Base-by-base conservation (phyloP, 1,140 invertebrate species). In the Rhyzopertha dominica region DNA sequence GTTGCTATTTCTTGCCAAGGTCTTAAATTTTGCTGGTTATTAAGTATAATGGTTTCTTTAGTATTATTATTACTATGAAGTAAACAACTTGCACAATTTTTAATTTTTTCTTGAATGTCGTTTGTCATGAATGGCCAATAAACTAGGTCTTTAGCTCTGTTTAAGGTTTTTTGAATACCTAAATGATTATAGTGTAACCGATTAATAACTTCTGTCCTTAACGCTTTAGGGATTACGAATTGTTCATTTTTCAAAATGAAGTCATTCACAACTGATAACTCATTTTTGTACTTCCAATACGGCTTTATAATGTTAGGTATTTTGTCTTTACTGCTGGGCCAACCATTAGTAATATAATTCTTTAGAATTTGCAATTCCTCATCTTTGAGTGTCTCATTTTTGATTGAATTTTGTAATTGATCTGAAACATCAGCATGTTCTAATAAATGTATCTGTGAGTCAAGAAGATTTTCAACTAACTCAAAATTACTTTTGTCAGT, bases 1-100 rank as follows among this genome's bases (percentile, higher is more conserved):
- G 26, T 25, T 4, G 55, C 62, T 25, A 67, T 36, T 39, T 65
- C 65, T 20, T 51, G 44, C 55, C 55, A 68, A 5, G 58, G 43
- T 8, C 49, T 46, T n/a, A 48, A 28, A 30, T 56, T 49, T 18
- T 65, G 31, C 30, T n/a, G n/a, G n/a, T 61, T 55, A 47, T 61
- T 62, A 5, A 57, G 41, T 10, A 59, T 57, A n/a, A 69, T 24
- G 5, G 55, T 40, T 53, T 66, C 53, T 23, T 37, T 18, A 10
- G 12, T 12, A 5, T 47, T 12, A 13, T 22, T 29, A 5, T 38
- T 39, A 4, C 9, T 4, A 25, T 19, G 32, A 23, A 13, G 39
- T 40, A 23, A 22, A 32, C 44, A 47, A 4, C 9, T 30, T 1
- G 20, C 3, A 23, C 44, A 47, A 9, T 16, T 12, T 14, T 16